Conservation (phyloP, 92 coral and sea anemone species). For the Micromussa lordhowensis region DNA sequence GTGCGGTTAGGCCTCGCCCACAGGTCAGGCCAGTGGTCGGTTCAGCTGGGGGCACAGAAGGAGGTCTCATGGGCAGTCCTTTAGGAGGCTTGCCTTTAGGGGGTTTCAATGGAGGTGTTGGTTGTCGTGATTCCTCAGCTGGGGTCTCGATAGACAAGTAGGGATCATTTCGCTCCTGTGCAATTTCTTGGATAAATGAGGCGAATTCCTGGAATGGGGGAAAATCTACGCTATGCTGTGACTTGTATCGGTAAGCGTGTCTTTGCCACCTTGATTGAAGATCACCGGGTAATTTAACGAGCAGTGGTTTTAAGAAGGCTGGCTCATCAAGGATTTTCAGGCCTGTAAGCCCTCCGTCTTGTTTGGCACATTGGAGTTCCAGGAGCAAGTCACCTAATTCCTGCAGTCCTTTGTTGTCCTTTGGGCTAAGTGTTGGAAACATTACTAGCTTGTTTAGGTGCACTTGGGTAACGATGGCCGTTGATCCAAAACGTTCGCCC, state of each 20-base stretch:
- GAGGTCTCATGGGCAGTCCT: background rate
- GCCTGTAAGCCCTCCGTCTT: constrained; percentile 53
- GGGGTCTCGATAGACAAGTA: constrained; percentile 33
- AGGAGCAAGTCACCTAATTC: constrained; percentile 64
- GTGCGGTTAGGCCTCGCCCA: constrained; percentile 18
- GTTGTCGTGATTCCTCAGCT: background rate
- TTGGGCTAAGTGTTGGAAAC: background rate
- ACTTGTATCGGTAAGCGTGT: constrained; percentile 56
- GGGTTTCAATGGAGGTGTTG: background rate
- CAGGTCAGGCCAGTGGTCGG: background rate
- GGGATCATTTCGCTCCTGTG: constrained; percentile 67
- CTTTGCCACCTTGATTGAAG: constrained; percentile 73
- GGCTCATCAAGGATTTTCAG: constrained; percentile 65
- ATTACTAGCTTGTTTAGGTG: constrained; percentile 15
- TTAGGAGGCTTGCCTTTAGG: background rate
- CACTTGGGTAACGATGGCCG: background rate
- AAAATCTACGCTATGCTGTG: constrained; percentile 35
- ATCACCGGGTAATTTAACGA: constrained; percentile 53
- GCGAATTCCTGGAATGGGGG: constrained; percentile 67
- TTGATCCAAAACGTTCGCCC: constrained; percentile 33
- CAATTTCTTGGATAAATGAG: constrained; percentile 43
- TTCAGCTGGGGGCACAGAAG: background rate
- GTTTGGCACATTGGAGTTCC: constrained; percentile 62
- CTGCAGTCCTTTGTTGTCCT: constrained; percentile 36
- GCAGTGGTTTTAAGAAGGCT: constrained; percentile 41